Conservation (phyloP, 2,888 invertebrate species). For the Apotomis capreana region DNA sequence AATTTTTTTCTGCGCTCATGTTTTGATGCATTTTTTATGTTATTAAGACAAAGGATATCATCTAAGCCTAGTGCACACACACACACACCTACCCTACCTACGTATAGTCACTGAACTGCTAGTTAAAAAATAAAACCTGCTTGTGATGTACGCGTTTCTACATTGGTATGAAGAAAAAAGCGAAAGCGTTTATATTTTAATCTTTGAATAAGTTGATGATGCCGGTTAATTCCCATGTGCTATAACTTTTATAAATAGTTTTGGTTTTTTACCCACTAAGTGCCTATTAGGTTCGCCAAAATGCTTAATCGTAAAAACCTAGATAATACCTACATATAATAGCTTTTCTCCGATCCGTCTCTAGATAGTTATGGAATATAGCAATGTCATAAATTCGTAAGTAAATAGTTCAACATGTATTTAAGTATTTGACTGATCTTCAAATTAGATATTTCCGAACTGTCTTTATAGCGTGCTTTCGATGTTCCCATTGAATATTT, state of each 20-base stretch:
- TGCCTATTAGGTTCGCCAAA: conserved; percentile 54
- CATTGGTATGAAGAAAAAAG: no score
- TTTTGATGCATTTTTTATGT: no score
- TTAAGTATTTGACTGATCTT: conserved; percentile 66
- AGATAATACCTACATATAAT: conserved; percentile 14
- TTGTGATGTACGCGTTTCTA: no score
- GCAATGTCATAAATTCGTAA: conserved; percentile 20
- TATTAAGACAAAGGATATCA: no score
- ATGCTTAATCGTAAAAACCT: conserved; percentile 24
- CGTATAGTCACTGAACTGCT: no score
- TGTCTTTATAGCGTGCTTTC: conserved; percentile 56
- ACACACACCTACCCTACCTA: no score
- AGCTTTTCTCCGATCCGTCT: conserved; percentile 29
- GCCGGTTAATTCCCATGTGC: no score
- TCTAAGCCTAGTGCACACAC: no score
- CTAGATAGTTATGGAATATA: conserved; percentile 34
- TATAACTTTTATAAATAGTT: not conserved
- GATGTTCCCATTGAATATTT: conserved; percentile 42
- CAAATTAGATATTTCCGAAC: conserved; percentile 58
- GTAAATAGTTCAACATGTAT: conserved; percentile 38
- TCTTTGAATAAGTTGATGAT: no score
- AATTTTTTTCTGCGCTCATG: no score
- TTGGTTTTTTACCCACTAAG: conserved; percentile 54
- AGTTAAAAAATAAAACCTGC: no score
- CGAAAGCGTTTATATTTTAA: no score